phyloP scores from a whole-genome alignment of 2,888 invertebrate species.

The Ophion ellenae region DNA sequence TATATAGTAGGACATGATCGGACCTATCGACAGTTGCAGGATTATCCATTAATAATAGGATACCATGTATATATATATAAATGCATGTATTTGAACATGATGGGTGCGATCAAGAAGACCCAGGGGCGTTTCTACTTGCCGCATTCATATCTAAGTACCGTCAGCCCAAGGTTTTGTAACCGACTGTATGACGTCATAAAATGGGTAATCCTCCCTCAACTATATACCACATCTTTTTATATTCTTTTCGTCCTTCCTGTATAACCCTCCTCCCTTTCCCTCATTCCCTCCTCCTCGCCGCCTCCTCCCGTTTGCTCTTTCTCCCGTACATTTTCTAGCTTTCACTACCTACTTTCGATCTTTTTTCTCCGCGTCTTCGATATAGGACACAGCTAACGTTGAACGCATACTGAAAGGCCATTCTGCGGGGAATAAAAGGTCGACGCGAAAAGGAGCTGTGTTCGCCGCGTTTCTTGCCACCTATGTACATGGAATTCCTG shows the following conservation, averaged over 20 bases:
- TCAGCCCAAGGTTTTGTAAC: conserved; percentile 32
- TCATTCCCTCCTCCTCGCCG: conserved; percentile 15
- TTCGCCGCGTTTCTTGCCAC: no score
- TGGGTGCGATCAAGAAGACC: conserved; percentile 38
- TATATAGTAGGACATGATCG: no score
- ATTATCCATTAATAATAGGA: no score
- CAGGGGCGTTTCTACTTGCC: conserved; percentile 57
- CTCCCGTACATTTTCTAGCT: conserved; percentile 2
- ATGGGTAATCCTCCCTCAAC: conserved; percentile 73
- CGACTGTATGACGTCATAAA: conserved; percentile 74
- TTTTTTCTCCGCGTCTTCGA: neutral
- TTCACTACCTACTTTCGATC: conserved; percentile 15
- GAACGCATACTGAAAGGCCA: conserved; percentile 10
- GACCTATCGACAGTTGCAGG: no score
- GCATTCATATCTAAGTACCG: conserved; percentile 71
- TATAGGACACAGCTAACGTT: neutral
- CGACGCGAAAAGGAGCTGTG: no score
- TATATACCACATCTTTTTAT: conserved; percentile 44
- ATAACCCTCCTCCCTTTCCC: conserved; percentile 4
- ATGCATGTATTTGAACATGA: conserved; percentile 17
- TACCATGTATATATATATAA: conserved; percentile 48
- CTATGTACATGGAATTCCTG: no score
- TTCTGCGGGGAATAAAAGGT: neutral
- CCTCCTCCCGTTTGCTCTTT: conserved; percentile 3
- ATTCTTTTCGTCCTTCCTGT: conserved; percentile 32